Conservation (phyloP, 2,797 vertebrate genomes). For the Garrulus glandarius region DNA sequence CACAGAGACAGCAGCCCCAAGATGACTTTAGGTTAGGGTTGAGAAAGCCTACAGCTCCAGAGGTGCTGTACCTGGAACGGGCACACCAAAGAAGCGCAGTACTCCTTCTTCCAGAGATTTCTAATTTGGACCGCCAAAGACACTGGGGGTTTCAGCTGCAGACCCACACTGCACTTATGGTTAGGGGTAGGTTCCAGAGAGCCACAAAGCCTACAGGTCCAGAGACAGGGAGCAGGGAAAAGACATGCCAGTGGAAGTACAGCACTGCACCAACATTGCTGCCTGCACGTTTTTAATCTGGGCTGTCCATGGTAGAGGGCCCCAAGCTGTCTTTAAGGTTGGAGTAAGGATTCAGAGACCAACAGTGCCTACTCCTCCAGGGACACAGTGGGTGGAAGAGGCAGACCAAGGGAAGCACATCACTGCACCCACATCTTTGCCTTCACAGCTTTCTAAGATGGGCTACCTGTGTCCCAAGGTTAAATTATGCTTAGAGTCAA, state of each 20-base stretch:
- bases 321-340: neutral
- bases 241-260: neutral
- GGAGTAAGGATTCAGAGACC: neutral
- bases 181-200: neutral
- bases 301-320: too few species aligned
- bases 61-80: neutral
- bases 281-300: accelerated
- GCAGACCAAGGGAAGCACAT: neutral
- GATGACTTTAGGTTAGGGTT: neutral
- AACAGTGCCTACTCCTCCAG: neutral
- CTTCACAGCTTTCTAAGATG: neutral
- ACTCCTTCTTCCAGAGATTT: neutral
- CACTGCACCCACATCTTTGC: neutral
- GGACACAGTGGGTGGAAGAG: neutral
- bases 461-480: too few species aligned
- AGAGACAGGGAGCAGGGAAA: neutral
- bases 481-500: neutral
- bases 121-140: neutral
- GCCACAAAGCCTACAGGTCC: too few species aligned
- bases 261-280: neutral
- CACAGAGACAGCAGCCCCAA: neutral
- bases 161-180: too few species aligned
- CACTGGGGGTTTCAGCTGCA: neutral
- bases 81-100: neutral
- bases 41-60: neutral